A percentile compares a stretch with the other conserved stretches of the same genome.
Conservation (phyloP, 2,888 invertebrate species). For the Lasius platythorax region DNA sequence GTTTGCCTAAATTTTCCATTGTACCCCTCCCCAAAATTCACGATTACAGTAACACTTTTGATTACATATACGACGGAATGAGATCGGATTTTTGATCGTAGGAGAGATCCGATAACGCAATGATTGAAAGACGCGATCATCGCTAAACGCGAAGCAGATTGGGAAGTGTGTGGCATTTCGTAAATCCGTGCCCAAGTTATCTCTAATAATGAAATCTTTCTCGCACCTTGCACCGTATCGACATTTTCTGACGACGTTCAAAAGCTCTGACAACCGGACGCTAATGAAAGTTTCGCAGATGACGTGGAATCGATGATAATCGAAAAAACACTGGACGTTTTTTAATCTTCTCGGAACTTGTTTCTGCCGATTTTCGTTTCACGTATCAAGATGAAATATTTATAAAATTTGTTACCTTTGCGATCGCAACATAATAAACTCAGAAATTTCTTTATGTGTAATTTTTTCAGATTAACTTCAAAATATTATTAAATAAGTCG, state of each 20-base stretch:
- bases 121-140: slow-evolving; percentile 15
- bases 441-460: neutral
- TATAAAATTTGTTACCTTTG: neutral
- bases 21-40: neutral
- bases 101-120: neutral
- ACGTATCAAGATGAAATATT: slow-evolving; percentile 9
- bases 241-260: slow-evolving; percentile 26
- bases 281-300: slow-evolving; percentile 40
- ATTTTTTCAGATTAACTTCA: neutral
- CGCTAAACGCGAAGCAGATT: slow-evolving; percentile 23
- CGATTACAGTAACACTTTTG: neutral
- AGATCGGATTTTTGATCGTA: slow-evolving; percentile 12
- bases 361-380: neutral
- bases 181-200: slow-evolving; percentile 23
- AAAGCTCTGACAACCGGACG: slow-evolving; percentile 35
- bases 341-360: neutral
- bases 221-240: slow-evolving; percentile 27
- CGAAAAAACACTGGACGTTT: neutral
- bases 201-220: slow-evolving; percentile 46
- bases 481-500: neutral
- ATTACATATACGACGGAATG: neutral
- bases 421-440: neutral
- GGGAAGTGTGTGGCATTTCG: neutral
- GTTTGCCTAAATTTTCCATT: slow-evolving; percentile 33
- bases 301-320: neutral